Evolutionary conservation across 1,140 invertebrate genomes (phyloP).

Genomic region (Drosophila pseudoobscura): DNA sequence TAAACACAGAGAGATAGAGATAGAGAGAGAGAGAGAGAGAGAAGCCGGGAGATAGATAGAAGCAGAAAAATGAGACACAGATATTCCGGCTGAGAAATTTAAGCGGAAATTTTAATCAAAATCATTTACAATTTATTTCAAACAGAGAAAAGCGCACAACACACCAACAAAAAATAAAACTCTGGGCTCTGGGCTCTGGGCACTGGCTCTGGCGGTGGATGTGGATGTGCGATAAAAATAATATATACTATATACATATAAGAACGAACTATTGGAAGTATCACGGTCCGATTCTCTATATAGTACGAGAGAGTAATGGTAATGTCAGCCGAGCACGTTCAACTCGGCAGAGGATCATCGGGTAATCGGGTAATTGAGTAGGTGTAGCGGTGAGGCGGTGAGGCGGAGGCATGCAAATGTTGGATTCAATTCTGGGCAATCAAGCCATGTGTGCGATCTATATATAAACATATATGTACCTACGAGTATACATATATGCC

Average conservation of each 20-base stretch:
- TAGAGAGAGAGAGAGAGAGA: constrained; percentile 5
- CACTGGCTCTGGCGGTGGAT: constrained; percentile 9
- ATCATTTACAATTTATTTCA: constrained; percentile 81
- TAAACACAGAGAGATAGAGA: constrained; percentile 3
- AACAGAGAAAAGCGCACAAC: constrained; percentile 59
- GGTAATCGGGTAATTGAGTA: constrained; percentile 58
- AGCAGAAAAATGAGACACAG: constrained; percentile 10
- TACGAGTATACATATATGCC: constrained; percentile 1
- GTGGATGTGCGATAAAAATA: constrained; percentile 43
- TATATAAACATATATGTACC: constrained; percentile 32
- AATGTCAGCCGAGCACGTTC: constrained; percentile 73
- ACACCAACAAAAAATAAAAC: not conserved
- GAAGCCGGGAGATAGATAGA: constrained; percentile 15
- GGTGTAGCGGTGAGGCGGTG: constrained; percentile 33
- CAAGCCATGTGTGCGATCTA: constrained; percentile 42
- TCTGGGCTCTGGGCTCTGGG: too few relatives aligned
- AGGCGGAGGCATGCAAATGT: constrained; percentile 28
- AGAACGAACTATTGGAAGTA: constrained; percentile 59
- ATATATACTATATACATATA: constrained; percentile 11
- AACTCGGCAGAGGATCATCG: constrained; percentile 66
- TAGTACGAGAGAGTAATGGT: constrained; percentile 21
- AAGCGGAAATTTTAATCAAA: constrained; percentile 81
- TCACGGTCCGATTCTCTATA: constrained; percentile 33
- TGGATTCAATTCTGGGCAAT: constrained; percentile 69
- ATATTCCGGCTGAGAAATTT: constrained; percentile 60